phyloP scores from a whole-genome alignment of 2,888 invertebrate species.

The Uropetala carovei region DNA sequence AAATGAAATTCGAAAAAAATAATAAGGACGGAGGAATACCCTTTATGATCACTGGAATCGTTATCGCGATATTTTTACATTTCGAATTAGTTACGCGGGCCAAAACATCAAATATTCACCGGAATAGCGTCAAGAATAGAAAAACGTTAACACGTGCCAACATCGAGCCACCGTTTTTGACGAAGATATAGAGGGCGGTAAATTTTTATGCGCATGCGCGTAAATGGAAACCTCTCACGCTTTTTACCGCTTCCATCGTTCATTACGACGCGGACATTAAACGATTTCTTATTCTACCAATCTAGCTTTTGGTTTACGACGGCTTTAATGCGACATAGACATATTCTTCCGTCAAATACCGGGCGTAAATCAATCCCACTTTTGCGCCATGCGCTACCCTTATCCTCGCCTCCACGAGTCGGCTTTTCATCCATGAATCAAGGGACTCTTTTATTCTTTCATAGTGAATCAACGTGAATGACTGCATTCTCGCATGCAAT shows the following conservation, averaged over 20 bases:
- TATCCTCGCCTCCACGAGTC: not conserved
- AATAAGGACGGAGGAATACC: not conserved
- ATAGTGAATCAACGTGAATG: not conserved
- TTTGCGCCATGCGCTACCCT: not conserved
- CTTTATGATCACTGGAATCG: not conserved
- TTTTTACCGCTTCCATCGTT: not conserved
- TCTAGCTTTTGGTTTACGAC: not conserved
- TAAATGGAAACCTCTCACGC: not conserved
- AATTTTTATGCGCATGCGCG: not conserved
- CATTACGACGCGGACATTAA: not conserved
- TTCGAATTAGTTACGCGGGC: not conserved
- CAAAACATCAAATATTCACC: conserved; percentile 1
- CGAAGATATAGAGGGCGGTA: not conserved
- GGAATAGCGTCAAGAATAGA: not conserved
- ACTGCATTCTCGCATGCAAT: not conserved
- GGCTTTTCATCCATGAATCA: not conserved
- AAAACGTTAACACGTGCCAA: not conserved
- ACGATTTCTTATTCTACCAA: not conserved
- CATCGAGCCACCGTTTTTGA: not conserved
- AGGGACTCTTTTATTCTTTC: not conserved
- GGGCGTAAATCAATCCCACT: not conserved
- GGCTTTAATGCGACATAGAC: not conserved
- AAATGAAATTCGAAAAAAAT: conserved; percentile 1
- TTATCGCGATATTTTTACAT: not conserved
- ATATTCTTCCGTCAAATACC: not conserved